phyloP scores from a whole-genome alignment of 2,888 invertebrate genomes.

The Pasiphila rectangulata region DNA sequence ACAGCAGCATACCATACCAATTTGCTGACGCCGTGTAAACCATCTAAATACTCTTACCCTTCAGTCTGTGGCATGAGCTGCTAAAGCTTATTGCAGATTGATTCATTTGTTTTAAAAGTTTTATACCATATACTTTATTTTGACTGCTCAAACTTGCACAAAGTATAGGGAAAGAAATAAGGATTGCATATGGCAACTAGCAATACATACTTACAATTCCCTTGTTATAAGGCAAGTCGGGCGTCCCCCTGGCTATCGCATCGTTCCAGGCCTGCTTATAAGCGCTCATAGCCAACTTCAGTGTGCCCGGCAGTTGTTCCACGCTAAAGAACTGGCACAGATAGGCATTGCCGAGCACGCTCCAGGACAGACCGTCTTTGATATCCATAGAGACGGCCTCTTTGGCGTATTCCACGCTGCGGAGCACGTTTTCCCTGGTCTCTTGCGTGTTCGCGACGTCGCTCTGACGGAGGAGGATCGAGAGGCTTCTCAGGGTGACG shows the following conservation, averaged over 20 bases:
- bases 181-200: no score
- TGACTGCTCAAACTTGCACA: no score
- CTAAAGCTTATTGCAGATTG: no score
- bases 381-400: constrained; percentile 90
- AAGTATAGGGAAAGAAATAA: no score
- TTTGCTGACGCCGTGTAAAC: no score
- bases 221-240: constrained; percentile 92
- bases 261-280: constrained; percentile 89
- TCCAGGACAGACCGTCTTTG: constrained; percentile 90
- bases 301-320: constrained; percentile 85
- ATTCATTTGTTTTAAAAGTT: no score
- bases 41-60: no score
- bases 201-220: constrained; percentile 86
- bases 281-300: constrained; percentile 88
- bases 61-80: no score
- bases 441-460: constrained; percentile 66
- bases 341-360: constrained; percentile 91
- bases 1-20: no score
- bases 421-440: constrained; percentile 82
- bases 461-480: constrained; percentile 88
- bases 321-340: constrained; percentile 89
- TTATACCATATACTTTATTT: no score
- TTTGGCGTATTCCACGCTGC: constrained; percentile 88
- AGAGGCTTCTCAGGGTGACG: constrained; percentile 88
- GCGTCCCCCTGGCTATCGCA: constrained; percentile 84